phyloP scores from a whole-genome alignment of 2,888 invertebrate genomes.

The Subacronicta megacephala region DNA sequence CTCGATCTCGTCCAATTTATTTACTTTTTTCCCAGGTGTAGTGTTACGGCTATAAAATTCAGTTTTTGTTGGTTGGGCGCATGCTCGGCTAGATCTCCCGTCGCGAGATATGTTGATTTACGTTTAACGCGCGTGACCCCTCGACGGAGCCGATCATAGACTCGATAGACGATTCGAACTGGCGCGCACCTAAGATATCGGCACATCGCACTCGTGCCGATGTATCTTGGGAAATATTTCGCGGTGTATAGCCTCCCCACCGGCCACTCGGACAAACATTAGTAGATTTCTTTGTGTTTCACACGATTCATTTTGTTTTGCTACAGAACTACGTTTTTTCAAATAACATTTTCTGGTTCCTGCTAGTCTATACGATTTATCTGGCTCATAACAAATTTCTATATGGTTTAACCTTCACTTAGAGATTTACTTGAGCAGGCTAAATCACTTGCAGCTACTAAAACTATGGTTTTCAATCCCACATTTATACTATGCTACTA shows the following conservation, averaged over 20 bases:
- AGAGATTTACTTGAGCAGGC: constrained; percentile 2
- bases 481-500: constrained; percentile 27
- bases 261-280: constrained; percentile 78
- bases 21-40: constrained; percentile 85
- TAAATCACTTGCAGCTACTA: constrained; percentile 20
- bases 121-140: constrained; percentile 89
- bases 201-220: constrained; percentile 87
- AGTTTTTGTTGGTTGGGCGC: constrained; percentile 86
- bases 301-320: constrained; percentile 68
- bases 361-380: constrained; percentile 42
- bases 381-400: constrained; percentile 18
- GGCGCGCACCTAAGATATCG: constrained; percentile 84
- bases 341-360: constrained; percentile 36
- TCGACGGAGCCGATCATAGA: constrained; percentile 87
- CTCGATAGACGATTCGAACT: constrained; percentile 88
- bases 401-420: constrained; percentile 20
- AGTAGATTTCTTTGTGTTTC: constrained; percentile 83
- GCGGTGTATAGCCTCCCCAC: constrained; percentile 73
- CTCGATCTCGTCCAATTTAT: constrained; percentile 84
- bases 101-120: constrained; percentile 90
- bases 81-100: constrained; percentile 87
- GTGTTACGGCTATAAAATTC: constrained; percentile 87
- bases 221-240: constrained; percentile 88
- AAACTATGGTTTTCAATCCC: constrained; percentile 33
- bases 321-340: constrained; percentile 44